Percentiles rank a stretch among this genome's conserved stretches.
Conservation (phyloP, 2,113 vertebrate species). For the Brachyistius frenatus region DNA sequence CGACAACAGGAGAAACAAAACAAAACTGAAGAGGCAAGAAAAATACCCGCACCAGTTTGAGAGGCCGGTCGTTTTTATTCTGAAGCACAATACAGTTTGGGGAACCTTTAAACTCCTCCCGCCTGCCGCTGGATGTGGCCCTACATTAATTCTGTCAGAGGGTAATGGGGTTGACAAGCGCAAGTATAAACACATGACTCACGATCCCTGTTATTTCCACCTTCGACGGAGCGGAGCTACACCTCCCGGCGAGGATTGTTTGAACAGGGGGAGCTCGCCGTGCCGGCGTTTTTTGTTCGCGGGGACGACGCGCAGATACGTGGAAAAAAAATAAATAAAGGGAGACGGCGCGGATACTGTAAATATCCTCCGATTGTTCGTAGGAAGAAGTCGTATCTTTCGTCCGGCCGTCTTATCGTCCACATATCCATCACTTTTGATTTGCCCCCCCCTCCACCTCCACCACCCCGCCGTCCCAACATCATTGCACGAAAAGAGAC, state of each 20-base stretch:
- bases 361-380: conserved; percentile 82
- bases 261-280: conserved; percentile 50
- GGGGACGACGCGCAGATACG: conserved; percentile 35
- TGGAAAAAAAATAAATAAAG: not conserved
- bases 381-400: conserved; percentile 29
- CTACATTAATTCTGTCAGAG: conserved; percentile 68
- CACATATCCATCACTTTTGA: conserved; percentile 35
- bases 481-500: not conserved
- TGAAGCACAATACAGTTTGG: conserved; percentile 21
- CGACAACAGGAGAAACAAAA: not conserved
- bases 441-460: no score
- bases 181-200: conserved; percentile 78
- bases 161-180: conserved; percentile 70
- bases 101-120: conserved; percentile 41
- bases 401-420: conserved; percentile 26
- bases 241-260: conserved; percentile 60
- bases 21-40: not conserved
- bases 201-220: conserved; percentile 77
- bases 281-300: conserved; percentile 14
- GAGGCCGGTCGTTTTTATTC: not conserved
- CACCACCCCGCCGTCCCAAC: no score
- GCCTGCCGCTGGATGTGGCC: conserved; percentile 51
- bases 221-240: conserved; percentile 66
- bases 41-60: not conserved
- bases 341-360: conserved; percentile 50